Base-by-base conservation (phyloP, 2,888 invertebrate genomes). In the Auanema freiburgensis region DNA sequence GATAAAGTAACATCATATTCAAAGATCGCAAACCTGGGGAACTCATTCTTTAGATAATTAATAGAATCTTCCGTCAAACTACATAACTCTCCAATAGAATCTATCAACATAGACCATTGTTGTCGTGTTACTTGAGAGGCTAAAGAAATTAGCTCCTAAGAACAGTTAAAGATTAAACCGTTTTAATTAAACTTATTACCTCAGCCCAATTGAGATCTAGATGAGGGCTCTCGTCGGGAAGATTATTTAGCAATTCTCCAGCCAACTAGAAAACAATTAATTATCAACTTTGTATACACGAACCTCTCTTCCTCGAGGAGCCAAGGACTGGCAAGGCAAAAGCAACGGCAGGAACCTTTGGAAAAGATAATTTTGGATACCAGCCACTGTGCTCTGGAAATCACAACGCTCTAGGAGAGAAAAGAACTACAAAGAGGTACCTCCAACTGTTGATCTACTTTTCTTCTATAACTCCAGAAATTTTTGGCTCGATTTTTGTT, bases 401-500 rank as follows among this genome's bases (percentile, higher is more conserved):
- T 16, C 43, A 12, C 43, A 43, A 43, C 12, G 11, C 43, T 11
- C 43, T 43, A 11, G 12, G 14, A 11, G 14, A 14, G 14, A 11
- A 43, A 11, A 43, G 14, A 12, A 56, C 8, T n/a, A n/a, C 12
- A 55, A 8, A 53, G 4, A 59, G 18, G 51, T 43, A 60, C 50
- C 10, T 57, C 50, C 33, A 62, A 12, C 41, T 57, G 14, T n/a
- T 16, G 18, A 12, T 62, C 62, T 14, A 62, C 57, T 46, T 57
- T 23, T 25, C 62, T 42, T 21, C 62, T 46, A 2, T 57, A 51
- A 16, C 14, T 51, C 62, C 62, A 62, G 42, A 62, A 62, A 8
- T 33, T 33, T 18, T 61, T n/a, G 4, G 55, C n/a, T 1, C 55
- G 44, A 0, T 54, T 55, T 23, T 8, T 12, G 18, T 18, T 16